Percentiles rank a stretch among this genome's conserved stretches.
Evolutionary conservation across 2,797 vertebrate species (phyloP).

Genomic region (Apogon talboti): DNA sequence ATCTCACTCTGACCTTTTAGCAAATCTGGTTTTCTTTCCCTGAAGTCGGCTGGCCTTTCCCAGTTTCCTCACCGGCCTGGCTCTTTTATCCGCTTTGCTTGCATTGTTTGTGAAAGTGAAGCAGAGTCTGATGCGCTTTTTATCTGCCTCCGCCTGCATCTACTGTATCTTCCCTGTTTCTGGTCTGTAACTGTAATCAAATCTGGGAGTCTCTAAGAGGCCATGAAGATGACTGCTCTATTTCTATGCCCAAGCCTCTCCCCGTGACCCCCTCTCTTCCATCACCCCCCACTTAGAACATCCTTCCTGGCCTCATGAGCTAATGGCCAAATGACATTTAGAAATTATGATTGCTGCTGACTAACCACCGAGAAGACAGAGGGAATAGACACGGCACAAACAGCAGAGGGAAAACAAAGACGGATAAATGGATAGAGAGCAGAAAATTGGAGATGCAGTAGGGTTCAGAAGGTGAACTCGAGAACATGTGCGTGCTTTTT

Average conservation of each 20-base stretch:
- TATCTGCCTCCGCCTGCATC: constrained; percentile 45
- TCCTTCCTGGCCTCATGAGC: constrained; percentile 57
- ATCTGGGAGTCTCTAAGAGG: constrained; percentile 57
- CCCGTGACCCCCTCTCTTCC: constrained; percentile 33
- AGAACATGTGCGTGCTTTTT: neutral
- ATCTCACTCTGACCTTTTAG: constrained; percentile 50
- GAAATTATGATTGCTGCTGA: constrained; percentile 52
- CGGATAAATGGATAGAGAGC: neutral
- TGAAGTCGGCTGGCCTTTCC: constrained; percentile 20
- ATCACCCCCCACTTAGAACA: constrained; percentile 39
- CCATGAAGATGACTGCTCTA: constrained; percentile 39
- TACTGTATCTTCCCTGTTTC: constrained; percentile 41
- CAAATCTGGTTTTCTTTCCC: constrained; percentile 34
- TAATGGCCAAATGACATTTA: constrained; percentile 73
- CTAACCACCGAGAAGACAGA: constrained; percentile 29
- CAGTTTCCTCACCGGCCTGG: neutral
- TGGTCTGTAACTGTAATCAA: constrained; percentile 64
- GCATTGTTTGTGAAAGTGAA: neutral
- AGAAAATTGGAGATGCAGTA: constrained; percentile 1
- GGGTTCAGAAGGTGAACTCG: neutral
- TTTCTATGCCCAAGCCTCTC: constrained; percentile 37
- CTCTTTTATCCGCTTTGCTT: constrained; percentile 16
- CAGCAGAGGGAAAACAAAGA: constrained; percentile 22
- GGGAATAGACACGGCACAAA: constrained; percentile 26
- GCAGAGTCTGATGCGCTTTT: neutral